phyloP scores from a whole-genome alignment of 2,888 invertebrate genomes.

The Pristionchus maxplancki region DNA sequence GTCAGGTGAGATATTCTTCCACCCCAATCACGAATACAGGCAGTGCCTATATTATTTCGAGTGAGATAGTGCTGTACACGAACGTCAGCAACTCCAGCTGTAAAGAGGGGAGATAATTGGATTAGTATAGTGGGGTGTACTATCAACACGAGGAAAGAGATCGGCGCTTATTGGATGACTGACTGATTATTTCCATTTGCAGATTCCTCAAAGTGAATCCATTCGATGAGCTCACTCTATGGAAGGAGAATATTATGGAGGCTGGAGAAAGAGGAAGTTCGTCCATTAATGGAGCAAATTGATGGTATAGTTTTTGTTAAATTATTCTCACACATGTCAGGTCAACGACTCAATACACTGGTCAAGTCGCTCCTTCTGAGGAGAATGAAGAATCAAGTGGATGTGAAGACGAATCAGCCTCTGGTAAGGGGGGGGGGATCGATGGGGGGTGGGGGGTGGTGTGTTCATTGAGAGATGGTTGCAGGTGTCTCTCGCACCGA shows the following conservation, averaged over 20 bases:
- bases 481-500: constrained; percentile 73
- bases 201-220: constrained; percentile 90
- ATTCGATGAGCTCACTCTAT: constrained; percentile 91
- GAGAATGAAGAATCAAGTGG: constrained; percentile 87
- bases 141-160: not conserved
- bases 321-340: not conserved
- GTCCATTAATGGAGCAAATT: not conserved
- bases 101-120: not conserved
- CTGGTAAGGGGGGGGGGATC: not conserved
- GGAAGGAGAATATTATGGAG: constrained; percentile 91
- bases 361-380: constrained; percentile 90
- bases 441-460: not conserved
- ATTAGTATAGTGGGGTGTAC: not conserved
- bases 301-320: not conserved
- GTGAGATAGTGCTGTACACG: not conserved
- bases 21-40: not conserved
- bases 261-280: constrained; percentile 50
- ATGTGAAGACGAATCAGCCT: constrained; percentile 76
- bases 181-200: constrained; percentile 28
- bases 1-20: constrained; percentile 74
- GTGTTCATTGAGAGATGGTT: not conserved
- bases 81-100: not conserved
- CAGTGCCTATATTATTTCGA: not conserved
- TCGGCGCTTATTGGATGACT: not conserved
- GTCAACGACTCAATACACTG: constrained; percentile 86